Percentiles rank a stretch among this genome's conserved stretches.
These are phyloP conservation scores for Catocala sponsa DNA, from an alignment of 2,888 invertebrate genomes.

Conservation along the genomic window DNA sequence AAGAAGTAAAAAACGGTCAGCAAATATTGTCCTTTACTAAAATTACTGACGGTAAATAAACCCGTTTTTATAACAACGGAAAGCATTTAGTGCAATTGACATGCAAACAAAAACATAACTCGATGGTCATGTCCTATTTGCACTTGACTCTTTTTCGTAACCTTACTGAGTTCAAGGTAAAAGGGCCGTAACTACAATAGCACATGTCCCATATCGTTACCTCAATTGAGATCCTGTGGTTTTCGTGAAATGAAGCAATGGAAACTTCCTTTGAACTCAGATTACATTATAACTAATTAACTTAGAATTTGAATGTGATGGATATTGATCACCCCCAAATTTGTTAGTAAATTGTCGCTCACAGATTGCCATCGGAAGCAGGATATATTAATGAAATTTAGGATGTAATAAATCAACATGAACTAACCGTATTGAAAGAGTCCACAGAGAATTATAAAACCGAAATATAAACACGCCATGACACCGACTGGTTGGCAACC, in stretches of 20 bases:
- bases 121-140: not conserved
- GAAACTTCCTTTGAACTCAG: no score
- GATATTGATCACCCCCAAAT: no score
- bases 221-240: not conserved
- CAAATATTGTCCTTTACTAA: no score
- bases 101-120: not conserved
- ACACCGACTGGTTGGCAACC: conserved; percentile 21
- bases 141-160: conserved; percentile 9
- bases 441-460: conserved; percentile 61
- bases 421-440: conserved; percentile 68
- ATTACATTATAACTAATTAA: no score
- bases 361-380: not conserved
- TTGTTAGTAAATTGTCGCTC: no score
- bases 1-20: no score
- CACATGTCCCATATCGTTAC: not conserved
- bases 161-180: conserved; percentile 13
- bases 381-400: conserved; percentile 20
- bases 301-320: no score
- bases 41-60: no score
- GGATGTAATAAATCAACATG: conserved; percentile 27
- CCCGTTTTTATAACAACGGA: not conserved
- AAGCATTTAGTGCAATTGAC: not conserved
- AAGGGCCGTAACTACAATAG: conserved; percentile 5
- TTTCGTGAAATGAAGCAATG: not conserved
- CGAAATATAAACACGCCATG: conserved; percentile 41